phyloP scores from a whole-genome alignment of 2,797 vertebrate species.

The Uromys caudimaculatus region DNA sequence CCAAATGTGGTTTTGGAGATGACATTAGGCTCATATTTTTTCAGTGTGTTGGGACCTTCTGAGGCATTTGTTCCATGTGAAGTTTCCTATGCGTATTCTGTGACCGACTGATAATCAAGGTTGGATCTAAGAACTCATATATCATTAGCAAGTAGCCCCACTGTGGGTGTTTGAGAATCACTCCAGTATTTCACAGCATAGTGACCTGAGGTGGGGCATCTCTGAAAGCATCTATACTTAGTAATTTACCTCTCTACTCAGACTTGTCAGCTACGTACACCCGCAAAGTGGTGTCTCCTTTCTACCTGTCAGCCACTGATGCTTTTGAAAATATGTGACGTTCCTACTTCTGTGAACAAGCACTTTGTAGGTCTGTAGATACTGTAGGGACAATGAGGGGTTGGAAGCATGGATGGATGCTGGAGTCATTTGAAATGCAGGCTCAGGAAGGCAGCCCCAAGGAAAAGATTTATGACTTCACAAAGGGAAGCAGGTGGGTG shows the following conservation, averaged over 20 bases:
- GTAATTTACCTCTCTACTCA: not conserved
- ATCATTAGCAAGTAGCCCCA: not conserved
- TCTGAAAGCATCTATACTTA: not conserved
- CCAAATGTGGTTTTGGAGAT: not conserved
- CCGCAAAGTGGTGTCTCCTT: not conserved
- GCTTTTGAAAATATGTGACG: not conserved
- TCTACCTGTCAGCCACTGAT: not conserved
- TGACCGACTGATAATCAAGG: not conserved
- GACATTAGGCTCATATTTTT: not conserved
- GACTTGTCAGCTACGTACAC: too few relatives aligned
- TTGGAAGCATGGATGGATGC: too few relatives aligned
- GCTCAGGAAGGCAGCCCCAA: not conserved
- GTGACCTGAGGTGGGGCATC: not conserved
- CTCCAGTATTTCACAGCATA: not conserved
- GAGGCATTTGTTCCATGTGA: not conserved
- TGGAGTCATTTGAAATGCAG: not conserved
- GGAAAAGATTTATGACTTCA: not conserved
- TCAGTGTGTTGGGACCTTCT: not conserved
- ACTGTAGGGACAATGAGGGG: not conserved
- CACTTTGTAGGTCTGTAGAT: not conserved
- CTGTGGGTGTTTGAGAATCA: not conserved
- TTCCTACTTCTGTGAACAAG: not conserved
- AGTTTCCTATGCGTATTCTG: not conserved
- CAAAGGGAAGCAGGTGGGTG: not conserved
- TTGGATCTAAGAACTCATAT: not conserved